A percentile compares a stretch with the other conserved stretches of the same genome.
Evolutionary conservation across 2,113 vertebrate species (phyloP).

Genomic region (Crotalus helleri): DNA sequence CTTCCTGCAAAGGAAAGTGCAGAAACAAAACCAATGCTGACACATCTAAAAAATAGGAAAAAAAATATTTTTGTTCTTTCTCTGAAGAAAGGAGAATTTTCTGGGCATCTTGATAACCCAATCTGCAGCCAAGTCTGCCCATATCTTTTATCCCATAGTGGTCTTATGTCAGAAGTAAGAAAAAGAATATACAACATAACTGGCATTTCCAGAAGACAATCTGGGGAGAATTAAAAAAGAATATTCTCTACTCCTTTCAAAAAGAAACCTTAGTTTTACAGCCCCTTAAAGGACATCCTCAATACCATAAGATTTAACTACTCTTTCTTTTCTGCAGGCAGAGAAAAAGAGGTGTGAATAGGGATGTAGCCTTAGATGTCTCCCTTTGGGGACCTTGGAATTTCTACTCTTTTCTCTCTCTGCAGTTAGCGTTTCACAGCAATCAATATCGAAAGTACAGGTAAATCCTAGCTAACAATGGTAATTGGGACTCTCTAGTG

Average conservation of each 20-base stretch:
- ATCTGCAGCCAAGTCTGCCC: background rate
- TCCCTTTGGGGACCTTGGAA: background rate
- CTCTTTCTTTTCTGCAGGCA: background rate
- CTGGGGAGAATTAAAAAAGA: background rate
- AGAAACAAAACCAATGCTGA: constrained; percentile 20
- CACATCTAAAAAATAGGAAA: constrained; percentile 38
- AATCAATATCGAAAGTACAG: background rate
- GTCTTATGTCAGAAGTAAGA: background rate
- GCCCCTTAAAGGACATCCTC: too few relatives aligned
- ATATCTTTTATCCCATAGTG: background rate
- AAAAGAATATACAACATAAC: background rate
- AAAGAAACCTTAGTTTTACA: background rate
- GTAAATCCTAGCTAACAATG: background rate
- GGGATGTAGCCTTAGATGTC: background rate
- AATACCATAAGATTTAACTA: too few relatives aligned
- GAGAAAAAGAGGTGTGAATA: background rate
- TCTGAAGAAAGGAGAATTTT: constrained; percentile 7
- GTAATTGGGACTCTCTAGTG: background rate
- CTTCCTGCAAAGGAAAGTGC: constrained; percentile 34
- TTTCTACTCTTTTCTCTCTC: background rate
- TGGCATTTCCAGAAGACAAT: background rate
- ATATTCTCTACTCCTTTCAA: background rate
- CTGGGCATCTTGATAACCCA: background rate
- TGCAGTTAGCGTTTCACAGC: background rate
- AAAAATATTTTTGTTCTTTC: background rate